These are phyloP conservation scores for Anguilla pacifica DNA, from an alignment of 2,797 vertebrate species.

Conservation along the genomic window DNA sequence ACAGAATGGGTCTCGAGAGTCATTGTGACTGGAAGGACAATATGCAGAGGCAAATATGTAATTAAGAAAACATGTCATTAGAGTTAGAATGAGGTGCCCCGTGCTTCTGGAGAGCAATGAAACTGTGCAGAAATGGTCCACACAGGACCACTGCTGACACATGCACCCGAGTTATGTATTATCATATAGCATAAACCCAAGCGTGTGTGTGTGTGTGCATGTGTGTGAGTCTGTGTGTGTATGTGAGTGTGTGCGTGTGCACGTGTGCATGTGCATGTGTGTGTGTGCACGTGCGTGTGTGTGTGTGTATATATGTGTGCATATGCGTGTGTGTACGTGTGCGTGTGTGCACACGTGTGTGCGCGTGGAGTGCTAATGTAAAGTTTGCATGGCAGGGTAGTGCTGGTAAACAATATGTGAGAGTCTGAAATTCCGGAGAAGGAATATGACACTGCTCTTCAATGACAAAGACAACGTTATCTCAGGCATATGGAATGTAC, in stretches of 20 bases:
- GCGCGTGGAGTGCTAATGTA: no score
- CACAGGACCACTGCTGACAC: background rate
- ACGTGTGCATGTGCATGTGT: background rate
- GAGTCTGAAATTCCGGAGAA: background rate
- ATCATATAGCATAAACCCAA: background rate
- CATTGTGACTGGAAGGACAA: background rate
- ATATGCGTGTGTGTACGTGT: background rate
- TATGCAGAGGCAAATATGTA: background rate
- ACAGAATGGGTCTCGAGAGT: background rate
- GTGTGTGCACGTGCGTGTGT: background rate
- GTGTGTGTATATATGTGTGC: background rate
- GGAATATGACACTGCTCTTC: background rate
- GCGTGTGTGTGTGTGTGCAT: background rate
- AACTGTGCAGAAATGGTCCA: background rate
- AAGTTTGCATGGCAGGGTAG: no score
- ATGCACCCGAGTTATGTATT: background rate
- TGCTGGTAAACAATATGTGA: background rate
- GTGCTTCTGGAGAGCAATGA: background rate
- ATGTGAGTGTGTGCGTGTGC: background rate
- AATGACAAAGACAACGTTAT: background rate
- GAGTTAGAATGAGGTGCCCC: background rate
- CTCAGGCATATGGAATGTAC: background rate
- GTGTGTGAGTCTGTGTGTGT: background rate
- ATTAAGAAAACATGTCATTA: constrained; percentile 8
- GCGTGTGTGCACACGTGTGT: background rate